Evolutionary conservation across 2,113 vertebrate genomes (phyloP).

Genomic region (Xiphias gladius): DNA sequence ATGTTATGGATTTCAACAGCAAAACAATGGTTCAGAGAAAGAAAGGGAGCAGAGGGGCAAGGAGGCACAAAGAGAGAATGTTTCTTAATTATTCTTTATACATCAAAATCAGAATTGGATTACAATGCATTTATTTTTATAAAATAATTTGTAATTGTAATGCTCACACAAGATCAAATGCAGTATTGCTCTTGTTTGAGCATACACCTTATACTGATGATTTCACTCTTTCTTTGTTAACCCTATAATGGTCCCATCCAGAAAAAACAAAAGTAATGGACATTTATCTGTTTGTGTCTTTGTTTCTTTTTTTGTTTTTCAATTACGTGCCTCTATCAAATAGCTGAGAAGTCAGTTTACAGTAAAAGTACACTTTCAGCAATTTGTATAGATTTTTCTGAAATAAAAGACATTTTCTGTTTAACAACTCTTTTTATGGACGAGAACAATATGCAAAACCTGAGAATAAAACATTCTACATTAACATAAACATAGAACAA

Average conservation of each 20-base stretch:
- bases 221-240: neutral
- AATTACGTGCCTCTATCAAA: too few relatives aligned
- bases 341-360: too few relatives aligned
- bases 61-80: conserved; percentile 14
- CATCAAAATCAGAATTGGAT: conserved; percentile 25
- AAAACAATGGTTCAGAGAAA: conserved; percentile 70
- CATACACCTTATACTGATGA: neutral
- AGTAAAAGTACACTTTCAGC: too few relatives aligned
- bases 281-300: too few relatives aligned
- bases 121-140: conserved; percentile 17
- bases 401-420: neutral
- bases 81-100: conserved; percentile 46
- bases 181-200: neutral
- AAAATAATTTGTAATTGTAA: conserved; percentile 6
- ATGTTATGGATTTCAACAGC: conserved; percentile 84
- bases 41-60: conserved; percentile 24
- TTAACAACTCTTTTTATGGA: too few relatives aligned
- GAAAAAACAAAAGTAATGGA: too few relatives aligned
- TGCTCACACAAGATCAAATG: neutral
- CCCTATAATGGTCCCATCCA: too few relatives aligned
- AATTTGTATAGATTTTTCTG: neutral
- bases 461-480: too few relatives aligned
- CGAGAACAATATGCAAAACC: too few relatives aligned
- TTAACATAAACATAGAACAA: too few relatives aligned
- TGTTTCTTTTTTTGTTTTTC: too few relatives aligned